Evolutionary conservation across 2,888 invertebrate species (phyloP).

Genomic region (Metellina segmentata): DNA sequence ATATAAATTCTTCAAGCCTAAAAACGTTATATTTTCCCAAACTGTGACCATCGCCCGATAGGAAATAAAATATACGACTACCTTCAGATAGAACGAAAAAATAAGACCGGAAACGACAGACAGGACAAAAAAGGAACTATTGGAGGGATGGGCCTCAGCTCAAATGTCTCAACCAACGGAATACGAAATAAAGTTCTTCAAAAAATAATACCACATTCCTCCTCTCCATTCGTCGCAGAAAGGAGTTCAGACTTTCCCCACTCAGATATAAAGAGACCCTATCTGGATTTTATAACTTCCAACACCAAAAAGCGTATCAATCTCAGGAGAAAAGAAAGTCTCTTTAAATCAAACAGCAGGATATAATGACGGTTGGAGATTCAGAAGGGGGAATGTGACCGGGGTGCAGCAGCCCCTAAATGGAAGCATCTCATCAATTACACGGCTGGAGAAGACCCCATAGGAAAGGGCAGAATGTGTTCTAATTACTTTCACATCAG

Average conservation of each 20-base stretch:
- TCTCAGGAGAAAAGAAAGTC: neutral
- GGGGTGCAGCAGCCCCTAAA: neutral
- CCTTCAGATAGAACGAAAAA: neutral
- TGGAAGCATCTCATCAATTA: neutral
- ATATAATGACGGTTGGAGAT: neutral
- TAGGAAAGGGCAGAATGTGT: neutral
- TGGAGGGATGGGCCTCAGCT: neutral
- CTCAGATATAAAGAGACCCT: neutral
- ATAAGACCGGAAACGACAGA: neutral
- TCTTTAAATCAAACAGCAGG: neutral
- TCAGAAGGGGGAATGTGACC: neutral
- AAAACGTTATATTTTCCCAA: neutral
- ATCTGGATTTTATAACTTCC: neutral
- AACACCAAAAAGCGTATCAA: neutral
- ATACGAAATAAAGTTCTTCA: neutral
- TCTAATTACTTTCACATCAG: constrained; percentile 1
- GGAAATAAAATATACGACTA: neutral
- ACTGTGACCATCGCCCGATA: neutral
- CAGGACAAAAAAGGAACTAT: neutral
- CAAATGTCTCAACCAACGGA: neutral
- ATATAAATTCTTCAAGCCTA: neutral
- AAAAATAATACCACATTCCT: neutral
- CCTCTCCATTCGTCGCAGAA: neutral
- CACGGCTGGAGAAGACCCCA: neutral
- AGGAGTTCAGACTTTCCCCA: neutral